These are phyloP conservation scores for Zeugodacus cucurbitae DNA, from an alignment of 1,140 invertebrate genomes.

Conservation along the genomic window DNA sequence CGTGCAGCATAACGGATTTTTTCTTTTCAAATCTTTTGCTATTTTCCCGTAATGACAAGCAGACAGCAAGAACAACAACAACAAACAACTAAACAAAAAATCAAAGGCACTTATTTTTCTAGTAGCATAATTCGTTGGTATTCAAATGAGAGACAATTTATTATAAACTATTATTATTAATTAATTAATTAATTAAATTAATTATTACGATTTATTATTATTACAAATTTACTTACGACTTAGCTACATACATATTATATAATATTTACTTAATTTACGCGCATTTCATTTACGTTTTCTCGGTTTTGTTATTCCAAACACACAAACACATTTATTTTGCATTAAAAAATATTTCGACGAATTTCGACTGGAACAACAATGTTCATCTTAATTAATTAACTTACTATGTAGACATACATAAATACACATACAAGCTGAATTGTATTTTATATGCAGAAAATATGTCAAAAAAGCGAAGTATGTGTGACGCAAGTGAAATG, in stretches of 20 bases:
- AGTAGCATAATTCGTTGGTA: constrained; percentile 35
- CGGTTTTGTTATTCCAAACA: constrained; percentile 2
- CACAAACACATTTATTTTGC: not conserved
- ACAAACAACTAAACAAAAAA: not conserved
- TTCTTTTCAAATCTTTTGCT: not conserved
- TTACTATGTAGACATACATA: not conserved
- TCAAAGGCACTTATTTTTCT: constrained; percentile 18
- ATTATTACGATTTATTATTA: not conserved
- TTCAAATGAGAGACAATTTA: constrained; percentile 21
- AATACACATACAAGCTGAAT: not conserved
- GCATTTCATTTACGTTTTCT: not conserved
- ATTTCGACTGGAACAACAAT: not conserved
- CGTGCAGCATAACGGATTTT: not conserved
- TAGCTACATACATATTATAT: not conserved
- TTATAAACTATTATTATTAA: not conserved
- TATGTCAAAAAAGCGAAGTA: not conserved
- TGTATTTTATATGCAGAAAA: no score
- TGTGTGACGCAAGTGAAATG: no score
- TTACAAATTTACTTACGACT: not conserved
- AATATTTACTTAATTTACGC: constrained; percentile 3
- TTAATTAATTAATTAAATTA: no score
- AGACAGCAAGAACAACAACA: not conserved
- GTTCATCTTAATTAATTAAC: not conserved
- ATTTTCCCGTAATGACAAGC: no score
- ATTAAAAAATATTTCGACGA: not conserved